These are phyloP conservation scores for Bubalus kerabau DNA, from an alignment of 2,113 vertebrate species.

Conservation along the genomic window DNA sequence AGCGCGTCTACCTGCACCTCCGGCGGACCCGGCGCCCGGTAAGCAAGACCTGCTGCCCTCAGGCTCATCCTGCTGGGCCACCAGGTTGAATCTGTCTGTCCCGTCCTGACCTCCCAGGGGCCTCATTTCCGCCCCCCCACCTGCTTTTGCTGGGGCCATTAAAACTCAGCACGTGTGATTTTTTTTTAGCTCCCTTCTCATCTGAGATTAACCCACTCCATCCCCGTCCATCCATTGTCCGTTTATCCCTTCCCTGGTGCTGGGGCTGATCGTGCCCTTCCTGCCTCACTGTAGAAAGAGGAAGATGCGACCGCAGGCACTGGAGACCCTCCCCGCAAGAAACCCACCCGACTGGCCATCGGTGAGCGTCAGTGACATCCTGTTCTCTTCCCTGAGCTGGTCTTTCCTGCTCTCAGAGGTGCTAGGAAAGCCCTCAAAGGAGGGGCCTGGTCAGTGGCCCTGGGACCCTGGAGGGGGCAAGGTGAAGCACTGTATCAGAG, in stretches of 20 bases:
- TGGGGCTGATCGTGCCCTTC: neutral
- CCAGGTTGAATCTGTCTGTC: neutral
- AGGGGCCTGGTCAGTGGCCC: neutral
- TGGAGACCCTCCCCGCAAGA: conserved; percentile 97
- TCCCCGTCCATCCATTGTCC: fast-evolving
- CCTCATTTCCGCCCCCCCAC: neutral
- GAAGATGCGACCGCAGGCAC: conserved; percentile 88
- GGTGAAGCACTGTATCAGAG: neutral
- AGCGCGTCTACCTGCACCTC: conserved; percentile 94
- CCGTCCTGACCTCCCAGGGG: neutral
- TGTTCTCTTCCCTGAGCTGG: neutral
- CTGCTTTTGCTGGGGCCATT: neutral
- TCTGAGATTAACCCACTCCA: neutral
- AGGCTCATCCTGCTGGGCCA: fast-evolving
- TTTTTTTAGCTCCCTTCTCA: neutral
- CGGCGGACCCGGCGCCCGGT: conserved; percentile 90
- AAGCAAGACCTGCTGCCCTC: conserved; percentile 35
- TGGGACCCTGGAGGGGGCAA: neutral
- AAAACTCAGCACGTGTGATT: neutral
- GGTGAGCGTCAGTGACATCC: conserved; percentile 75
- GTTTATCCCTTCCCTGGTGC: neutral
- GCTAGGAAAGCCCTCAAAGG: neutral
- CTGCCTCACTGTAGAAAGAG: conserved; percentile 80
- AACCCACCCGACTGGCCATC: conserved; percentile 96
- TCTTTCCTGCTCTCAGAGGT: neutral